phyloP scores from a whole-genome alignment of 1,140 invertebrate genomes.

The Trypoxylus dichotomus region DNA sequence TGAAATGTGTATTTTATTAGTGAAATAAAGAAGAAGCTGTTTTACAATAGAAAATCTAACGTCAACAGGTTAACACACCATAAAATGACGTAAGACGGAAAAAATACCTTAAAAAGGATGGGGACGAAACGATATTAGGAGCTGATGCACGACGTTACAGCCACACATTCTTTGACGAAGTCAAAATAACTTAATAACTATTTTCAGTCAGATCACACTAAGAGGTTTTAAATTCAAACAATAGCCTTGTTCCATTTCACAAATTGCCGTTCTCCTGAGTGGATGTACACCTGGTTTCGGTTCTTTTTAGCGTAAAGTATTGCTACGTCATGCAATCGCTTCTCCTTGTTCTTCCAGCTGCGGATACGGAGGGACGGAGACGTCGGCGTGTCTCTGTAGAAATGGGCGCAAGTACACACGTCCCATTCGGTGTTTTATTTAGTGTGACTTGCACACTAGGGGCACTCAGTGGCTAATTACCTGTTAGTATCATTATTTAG shows the following conservation, averaged over 20 bases:
- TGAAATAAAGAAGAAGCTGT: no score
- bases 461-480: slow-evolving; percentile 34
- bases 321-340: not conserved
- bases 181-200: slow-evolving; percentile 36
- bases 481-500: slow-evolving; percentile 31
- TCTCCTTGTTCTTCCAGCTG: slow-evolving; percentile 20
- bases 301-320: not conserved
- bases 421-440: slow-evolving; percentile 29
- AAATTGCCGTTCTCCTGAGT: slow-evolving; percentile 34
- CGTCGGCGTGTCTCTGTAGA: slow-evolving; percentile 3
- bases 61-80: not conserved
- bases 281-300: slow-evolving; percentile 33
- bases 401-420: not conserved
- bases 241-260: slow-evolving; percentile 34
- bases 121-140: not conserved
- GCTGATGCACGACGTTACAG: not conserved
- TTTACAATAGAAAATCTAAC: no score
- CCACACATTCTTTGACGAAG: slow-evolving; percentile 2
- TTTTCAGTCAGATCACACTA: slow-evolving; percentile 33
- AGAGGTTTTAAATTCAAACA: slow-evolving; percentile 35
- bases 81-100: not conserved
- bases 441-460: slow-evolving; percentile 34
- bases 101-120: not conserved
- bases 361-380: not conserved
- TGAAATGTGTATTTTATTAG: no score